Conservation (phyloP, 2,888 invertebrate genomes). For the Drosophila phalerata region DNA sequence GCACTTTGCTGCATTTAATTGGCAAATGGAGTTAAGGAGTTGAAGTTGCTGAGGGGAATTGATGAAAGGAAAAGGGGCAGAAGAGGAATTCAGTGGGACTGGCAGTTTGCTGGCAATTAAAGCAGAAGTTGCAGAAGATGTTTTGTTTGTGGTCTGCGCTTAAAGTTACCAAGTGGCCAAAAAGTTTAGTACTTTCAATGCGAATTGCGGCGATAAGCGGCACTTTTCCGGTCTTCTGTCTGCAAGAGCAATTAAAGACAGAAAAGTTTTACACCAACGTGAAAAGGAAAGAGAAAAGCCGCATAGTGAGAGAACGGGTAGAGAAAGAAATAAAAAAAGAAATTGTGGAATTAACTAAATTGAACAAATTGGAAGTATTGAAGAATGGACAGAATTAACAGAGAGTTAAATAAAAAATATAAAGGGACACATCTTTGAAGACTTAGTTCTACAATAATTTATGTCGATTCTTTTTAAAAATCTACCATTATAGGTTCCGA, state of each 20-base stretch:
- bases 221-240: slow-evolving; percentile 64
- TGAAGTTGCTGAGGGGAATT: background rate
- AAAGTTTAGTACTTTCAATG: slow-evolving; percentile 59
- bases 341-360: slow-evolving; percentile 2
- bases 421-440: background rate
- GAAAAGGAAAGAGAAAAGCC: background rate
- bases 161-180: slow-evolving; percentile 56
- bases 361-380: slow-evolving; percentile 2
- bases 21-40: slow-evolving; percentile 22
- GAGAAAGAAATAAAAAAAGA: background rate
- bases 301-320: background rate
- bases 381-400: background rate
- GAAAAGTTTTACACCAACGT: slow-evolving; percentile 47
- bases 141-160: slow-evolving; percentile 49
- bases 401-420: background rate
- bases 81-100: background rate
- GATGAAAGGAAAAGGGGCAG: background rate
- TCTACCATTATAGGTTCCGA: background rate
- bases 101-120: slow-evolving; percentile 12
- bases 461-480: background rate
- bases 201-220: slow-evolving; percentile 72
- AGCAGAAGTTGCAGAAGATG: slow-evolving; percentile 23
- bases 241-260: slow-evolving; percentile 64
- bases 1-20: slow-evolving; percentile 62
- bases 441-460: background rate